Conservation (phyloP, 1,140 invertebrate genomes). For the Aleiodes sp. region DNA sequence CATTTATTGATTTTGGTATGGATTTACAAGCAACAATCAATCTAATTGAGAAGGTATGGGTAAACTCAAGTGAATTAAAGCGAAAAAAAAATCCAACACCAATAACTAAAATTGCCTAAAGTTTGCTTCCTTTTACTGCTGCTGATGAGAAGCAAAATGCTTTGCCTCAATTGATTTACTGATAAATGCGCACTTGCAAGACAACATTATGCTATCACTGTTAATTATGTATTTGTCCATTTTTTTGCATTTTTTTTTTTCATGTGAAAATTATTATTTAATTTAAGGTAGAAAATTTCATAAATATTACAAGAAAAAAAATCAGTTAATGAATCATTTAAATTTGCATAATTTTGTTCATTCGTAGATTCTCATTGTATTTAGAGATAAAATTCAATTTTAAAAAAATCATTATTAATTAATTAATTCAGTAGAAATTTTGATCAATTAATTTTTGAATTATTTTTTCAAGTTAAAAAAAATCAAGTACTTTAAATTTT, state of each 20-base stretch:
- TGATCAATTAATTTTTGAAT: neutral
- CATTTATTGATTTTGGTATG: conserved; percentile 95
- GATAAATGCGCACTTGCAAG: conserved; percentile 36
- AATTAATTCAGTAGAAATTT: neutral
- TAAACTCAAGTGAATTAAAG: neutral
- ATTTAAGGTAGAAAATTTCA: neutral
- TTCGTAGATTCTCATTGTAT: neutral
- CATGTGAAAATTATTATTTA: neutral
- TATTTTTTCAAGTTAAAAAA: neutral
- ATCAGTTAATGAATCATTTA: neutral
- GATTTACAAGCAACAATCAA: conserved; percentile 93
- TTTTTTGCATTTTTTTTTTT: neutral
- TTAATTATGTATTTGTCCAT: conserved; percentile 17
- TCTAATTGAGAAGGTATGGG: conserved; percentile 89
- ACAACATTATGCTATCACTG: neutral
- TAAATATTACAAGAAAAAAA: neutral
- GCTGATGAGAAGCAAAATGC: neutral
- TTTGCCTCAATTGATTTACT: conserved; percentile 15
- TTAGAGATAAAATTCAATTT: neutral
- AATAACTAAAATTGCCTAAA: neutral
- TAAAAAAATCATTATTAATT: neutral
- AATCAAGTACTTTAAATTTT: neutral
- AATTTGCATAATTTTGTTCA: conserved; percentile 1
- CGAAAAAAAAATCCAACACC: too few relatives aligned
- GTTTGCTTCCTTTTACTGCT: neutral